Percentiles rank a stretch among this genome's conserved stretches.
phyloP scores from a whole-genome alignment of 2,888 invertebrate genomes.

The Alviniconcha strummeri region DNA sequence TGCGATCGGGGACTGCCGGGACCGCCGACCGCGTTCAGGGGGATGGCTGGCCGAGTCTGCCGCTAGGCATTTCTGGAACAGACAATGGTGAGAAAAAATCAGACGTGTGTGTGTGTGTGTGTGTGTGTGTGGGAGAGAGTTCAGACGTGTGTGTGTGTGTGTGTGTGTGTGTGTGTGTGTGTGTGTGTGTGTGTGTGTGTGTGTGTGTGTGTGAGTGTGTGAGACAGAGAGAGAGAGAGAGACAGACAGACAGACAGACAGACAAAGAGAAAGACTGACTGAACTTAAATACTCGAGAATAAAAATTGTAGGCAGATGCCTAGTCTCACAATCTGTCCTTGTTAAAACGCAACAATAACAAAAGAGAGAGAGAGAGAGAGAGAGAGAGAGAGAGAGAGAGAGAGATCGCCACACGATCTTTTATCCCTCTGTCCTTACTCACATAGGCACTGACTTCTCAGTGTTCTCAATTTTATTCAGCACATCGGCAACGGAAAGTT shows the following conservation, averaged over 20 bases:
- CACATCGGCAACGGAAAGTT: no score
- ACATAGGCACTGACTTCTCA: no score
- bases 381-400: constrained; percentile 10
- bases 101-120: neutral
- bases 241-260: neutral
- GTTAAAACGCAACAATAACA: neutral
- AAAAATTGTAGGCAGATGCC: neutral
- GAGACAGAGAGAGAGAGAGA: neutral
- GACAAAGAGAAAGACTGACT: neutral
- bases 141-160: neutral
- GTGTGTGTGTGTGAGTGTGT: neutral
- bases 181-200: neutral
- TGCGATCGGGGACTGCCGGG: neutral
- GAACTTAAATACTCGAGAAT: neutral
- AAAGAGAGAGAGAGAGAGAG: neutral
- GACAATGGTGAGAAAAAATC: neutral
- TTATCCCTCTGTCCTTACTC: no score
- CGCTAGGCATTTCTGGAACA: neutral
- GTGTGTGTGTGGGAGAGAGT: neutral
- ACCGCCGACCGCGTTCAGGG: no score
- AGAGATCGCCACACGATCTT: neutral
- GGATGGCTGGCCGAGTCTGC: neutral
- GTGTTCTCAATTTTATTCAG: no score
- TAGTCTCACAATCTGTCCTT: neutral
- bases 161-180: neutral